phyloP scores from a whole-genome alignment of 2,888 invertebrate species.

The Brassicogethes aeneus region DNA sequence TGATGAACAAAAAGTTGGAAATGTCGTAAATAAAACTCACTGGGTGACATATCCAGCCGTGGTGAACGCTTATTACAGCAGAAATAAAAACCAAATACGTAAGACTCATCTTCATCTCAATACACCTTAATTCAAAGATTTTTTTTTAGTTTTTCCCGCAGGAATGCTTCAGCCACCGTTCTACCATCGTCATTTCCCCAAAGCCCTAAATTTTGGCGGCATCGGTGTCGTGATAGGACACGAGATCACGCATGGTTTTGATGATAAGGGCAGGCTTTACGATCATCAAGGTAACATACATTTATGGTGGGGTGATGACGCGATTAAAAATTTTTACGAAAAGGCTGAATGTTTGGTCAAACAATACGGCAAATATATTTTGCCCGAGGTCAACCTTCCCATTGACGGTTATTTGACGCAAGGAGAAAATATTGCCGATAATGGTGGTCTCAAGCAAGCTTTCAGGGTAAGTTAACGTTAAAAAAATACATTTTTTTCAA shows the following conservation, averaged over 20 bases:
- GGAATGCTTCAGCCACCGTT: constrained; percentile 93
- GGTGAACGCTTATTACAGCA: constrained; percentile 91
- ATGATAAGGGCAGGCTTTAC: constrained; percentile 84
- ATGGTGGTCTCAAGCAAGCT: constrained; percentile 90
- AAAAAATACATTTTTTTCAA: constrained; percentile 1
- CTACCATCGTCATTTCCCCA: constrained; percentile 77
- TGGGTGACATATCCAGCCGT: constrained; percentile 83
- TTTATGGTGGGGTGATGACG: constrained; percentile 73
- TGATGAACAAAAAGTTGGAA: constrained; percentile 59
- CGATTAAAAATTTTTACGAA: constrained; percentile 64
- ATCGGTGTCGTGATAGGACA: constrained; percentile 91
- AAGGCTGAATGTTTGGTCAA: constrained; percentile 75
- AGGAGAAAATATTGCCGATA: constrained; percentile 95
- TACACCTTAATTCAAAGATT: constrained; percentile 4
- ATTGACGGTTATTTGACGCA: constrained; percentile 71
- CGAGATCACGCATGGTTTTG: constrained; percentile 87
- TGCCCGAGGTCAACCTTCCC: constrained; percentile 68
- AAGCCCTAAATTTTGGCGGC: constrained; percentile 76
- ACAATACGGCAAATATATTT: constrained; percentile 75
- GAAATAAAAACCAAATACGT: constrained; percentile 89
- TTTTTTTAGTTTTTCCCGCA: constrained; percentile 70
- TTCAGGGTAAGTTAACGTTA: constrained; percentile 36
- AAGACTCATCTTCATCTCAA: constrained; percentile 19
- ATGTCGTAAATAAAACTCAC: constrained; percentile 64
- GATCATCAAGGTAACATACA: constrained; percentile 89